phyloP scores from a whole-genome alignment of 2,888 invertebrate species.

The Drosophila imparisetae region DNA sequence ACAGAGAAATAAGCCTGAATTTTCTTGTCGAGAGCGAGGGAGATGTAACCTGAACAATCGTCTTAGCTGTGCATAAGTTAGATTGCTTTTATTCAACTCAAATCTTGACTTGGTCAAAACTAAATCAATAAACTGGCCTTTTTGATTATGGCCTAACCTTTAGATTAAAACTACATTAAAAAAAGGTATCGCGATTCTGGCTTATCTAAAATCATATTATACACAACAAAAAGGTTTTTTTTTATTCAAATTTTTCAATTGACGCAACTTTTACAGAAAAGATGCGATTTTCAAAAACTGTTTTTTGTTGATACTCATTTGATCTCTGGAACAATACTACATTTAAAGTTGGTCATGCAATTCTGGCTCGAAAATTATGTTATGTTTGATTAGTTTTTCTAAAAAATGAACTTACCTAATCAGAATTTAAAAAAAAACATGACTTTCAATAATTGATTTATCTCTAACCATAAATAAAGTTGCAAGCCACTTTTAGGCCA shows the following conservation, averaged over 20 bases:
- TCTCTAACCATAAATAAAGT: too few species aligned
- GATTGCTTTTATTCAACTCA: not conserved
- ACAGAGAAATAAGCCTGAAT: not conserved
- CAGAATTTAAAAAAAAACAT: not conserved
- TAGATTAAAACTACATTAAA: not conserved
- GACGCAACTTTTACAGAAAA: not conserved
- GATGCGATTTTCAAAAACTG: not conserved
- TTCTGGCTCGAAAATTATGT: not conserved
- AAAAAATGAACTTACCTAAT: too few species aligned
- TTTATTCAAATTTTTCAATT: not conserved
- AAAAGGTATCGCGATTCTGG: not conserved
- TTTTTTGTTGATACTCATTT: not conserved
- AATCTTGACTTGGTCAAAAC: not conserved
- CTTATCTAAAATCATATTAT: not conserved
- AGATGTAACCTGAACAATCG: not conserved
- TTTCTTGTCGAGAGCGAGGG: not conserved
- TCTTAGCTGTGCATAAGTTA: not conserved
- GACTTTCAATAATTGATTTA: not conserved
- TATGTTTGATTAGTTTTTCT: too few species aligned
- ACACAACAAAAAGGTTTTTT: rapidly evolving
- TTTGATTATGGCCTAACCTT: not conserved
- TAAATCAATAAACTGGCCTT: rapidly evolving
- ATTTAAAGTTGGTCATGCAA: not conserved
- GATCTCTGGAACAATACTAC: not conserved
- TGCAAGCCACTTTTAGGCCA: not conserved